phyloP scores from a whole-genome alignment of 2,888 invertebrate genomes.

The Eueremaeus valkanovi region DNA sequence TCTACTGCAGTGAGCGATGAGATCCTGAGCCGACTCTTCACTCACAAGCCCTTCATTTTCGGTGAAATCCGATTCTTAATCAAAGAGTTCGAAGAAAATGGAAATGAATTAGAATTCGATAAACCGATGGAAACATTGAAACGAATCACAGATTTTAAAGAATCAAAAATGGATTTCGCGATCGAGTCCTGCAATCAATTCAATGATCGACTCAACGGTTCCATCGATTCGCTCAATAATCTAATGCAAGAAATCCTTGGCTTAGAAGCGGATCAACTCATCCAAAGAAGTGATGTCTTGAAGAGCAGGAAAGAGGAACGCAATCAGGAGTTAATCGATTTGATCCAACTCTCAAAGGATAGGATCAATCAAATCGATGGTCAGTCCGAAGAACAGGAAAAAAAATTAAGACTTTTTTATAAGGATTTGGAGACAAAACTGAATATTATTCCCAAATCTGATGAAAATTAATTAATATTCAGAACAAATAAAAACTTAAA shows the following conservation, averaged over 20 bases:
- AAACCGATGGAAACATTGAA: not conserved
- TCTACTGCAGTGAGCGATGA: constrained; percentile 37
- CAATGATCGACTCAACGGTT: not conserved
- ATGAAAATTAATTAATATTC: no score
- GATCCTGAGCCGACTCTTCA: constrained; percentile 36
- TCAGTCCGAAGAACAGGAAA: not conserved
- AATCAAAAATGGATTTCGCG: constrained; percentile 18
- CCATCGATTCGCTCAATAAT: not conserved
- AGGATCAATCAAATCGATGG: not conserved
- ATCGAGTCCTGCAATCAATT: constrained; percentile 35
- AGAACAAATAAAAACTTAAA: no score
- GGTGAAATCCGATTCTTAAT: constrained; percentile 35
- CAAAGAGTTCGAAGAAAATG: constrained; percentile 42
- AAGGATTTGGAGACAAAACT: constrained; percentile 6
- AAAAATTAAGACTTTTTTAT: not conserved
- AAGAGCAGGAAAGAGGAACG: not conserved
- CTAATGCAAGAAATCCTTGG: constrained; percentile 18
- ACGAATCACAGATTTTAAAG: constrained; percentile 24
- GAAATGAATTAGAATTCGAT: constrained; percentile 31
- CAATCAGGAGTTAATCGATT: not conserved
- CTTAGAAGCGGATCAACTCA: not conserved
- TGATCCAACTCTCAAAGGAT: not conserved
- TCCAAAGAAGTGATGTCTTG: not conserved
- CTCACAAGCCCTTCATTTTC: constrained; percentile 40
- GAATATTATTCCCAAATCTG: not conserved